A percentile compares a stretch with the other conserved stretches of the same genome.
These are phyloP conservation scores for Heteromormyrus szaboi DNA, from an alignment of 2,797 vertebrate species.

Conservation along the genomic window DNA sequence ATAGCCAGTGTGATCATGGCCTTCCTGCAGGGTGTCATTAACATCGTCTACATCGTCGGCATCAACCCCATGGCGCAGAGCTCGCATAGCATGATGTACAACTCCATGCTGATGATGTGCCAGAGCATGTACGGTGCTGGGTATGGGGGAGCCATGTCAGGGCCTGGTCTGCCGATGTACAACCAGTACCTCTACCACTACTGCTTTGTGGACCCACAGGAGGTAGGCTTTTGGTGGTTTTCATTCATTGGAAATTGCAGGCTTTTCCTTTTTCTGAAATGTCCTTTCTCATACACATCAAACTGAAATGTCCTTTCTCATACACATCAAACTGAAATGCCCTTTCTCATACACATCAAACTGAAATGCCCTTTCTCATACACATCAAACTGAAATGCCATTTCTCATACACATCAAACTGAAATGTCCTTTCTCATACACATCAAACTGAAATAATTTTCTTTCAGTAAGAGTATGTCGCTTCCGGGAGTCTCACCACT, in stretches of 20 bases:
- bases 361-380: neutral
- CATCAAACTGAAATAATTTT: neutral
- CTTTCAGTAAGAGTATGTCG: neutral
- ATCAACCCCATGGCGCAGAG: constrained; percentile 81
- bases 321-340: neutral
- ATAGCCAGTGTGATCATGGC: constrained; percentile 64
- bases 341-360: neutral
- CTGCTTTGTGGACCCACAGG: constrained; percentile 81
- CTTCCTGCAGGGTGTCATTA: constrained; percentile 67
- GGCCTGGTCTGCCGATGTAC: constrained; percentile 54
- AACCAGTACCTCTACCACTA: constrained; percentile 81
- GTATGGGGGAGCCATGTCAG: constrained; percentile 51
- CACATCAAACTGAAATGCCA: too few species aligned
- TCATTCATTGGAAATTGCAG: neutral
- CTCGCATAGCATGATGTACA: constrained; percentile 67
- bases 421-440: neutral
- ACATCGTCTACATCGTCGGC: constrained; percentile 77
- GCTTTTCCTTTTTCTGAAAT: neutral
- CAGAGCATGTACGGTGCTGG: constrained; percentile 62
- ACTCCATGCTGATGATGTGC: constrained; percentile 74
- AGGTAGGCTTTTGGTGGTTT: constrained; percentile 52
- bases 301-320: neutral
- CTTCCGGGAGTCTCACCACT: neutral
- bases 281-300: neutral
- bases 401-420: neutral